Percentiles rank a stretch among this genome's conserved stretches.
These are phyloP conservation scores for Drosophila neocordata DNA, from an alignment of 1,140 invertebrate genomes.

Conservation along the genomic window DNA sequence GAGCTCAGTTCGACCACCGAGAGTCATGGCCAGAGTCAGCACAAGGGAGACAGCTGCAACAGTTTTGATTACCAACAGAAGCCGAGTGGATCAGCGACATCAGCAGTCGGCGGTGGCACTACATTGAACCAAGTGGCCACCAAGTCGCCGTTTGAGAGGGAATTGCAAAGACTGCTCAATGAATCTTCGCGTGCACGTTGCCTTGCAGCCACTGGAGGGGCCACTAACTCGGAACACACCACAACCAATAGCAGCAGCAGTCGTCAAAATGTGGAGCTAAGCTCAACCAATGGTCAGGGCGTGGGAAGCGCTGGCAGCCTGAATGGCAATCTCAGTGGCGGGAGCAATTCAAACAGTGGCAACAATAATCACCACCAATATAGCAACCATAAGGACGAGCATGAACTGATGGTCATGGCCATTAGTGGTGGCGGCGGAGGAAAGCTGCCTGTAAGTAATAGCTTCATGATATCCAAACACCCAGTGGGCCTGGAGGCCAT, in stretches of 20 bases:
- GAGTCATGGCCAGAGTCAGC: constrained; percentile 81
- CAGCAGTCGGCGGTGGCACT: constrained; percentile 24
- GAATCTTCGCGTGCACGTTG: constrained; percentile 83
- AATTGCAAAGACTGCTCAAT: constrained; percentile 89
- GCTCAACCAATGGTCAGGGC: constrained; percentile 55
- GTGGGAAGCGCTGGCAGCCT: constrained; percentile 57
- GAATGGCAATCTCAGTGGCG: constrained; percentile 76
- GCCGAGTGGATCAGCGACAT: constrained; percentile 41
- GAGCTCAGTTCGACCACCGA: constrained; percentile 82
- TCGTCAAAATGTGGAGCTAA: constrained; percentile 72
- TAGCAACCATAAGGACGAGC: constrained; percentile 34
- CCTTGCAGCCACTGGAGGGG: constrained; percentile 21
- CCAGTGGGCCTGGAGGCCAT: constrained; percentile 82
- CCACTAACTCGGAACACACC: constrained; percentile 53
- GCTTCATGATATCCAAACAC: constrained; percentile 81
- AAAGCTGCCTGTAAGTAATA: constrained; percentile 71
- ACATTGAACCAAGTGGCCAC: constrained; percentile 27
- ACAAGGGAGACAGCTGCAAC: constrained; percentile 86
- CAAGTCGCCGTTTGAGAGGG: constrained; percentile 87
- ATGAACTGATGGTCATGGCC: constrained; percentile 47
- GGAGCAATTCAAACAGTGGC: constrained; percentile 75
- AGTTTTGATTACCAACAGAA: constrained; percentile 85
- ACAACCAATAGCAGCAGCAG: constrained; percentile 70
- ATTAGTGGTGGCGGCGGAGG: constrained; percentile 22
- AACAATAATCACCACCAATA: constrained; percentile 70